Percentiles rank a stretch among this genome's conserved stretches.
phyloP scores from a whole-genome alignment of 1,140 invertebrate genomes.

The Caenorhabditis inopinata region DNA sequence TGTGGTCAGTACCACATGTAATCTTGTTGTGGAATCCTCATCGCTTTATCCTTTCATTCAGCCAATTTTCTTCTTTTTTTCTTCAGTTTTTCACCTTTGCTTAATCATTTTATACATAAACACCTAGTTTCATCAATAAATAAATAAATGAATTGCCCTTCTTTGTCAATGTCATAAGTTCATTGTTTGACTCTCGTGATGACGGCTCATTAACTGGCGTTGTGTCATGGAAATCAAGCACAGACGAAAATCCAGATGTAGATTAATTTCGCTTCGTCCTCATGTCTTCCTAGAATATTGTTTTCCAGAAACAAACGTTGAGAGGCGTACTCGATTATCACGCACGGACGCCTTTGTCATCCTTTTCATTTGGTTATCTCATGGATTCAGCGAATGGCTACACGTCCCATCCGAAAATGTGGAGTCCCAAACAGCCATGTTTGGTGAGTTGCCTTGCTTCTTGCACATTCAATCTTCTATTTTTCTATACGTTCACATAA shows the following conservation, averaged over 20 bases:
- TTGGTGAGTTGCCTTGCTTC: background rate
- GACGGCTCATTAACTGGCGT: background rate
- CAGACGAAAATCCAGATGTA: background rate
- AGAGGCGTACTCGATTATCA: background rate
- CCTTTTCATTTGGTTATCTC: background rate
- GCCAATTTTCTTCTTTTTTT: too few species aligned
- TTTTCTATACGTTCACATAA: background rate
- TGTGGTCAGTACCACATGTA: too few species aligned
- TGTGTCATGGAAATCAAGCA: constrained; percentile 9
- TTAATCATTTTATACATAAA: too few species aligned
- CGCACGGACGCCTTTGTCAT: background rate
- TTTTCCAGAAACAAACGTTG: background rate
- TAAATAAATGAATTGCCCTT: too few species aligned
- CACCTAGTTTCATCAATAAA: too few species aligned
- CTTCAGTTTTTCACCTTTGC: too few species aligned
- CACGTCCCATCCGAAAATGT: background rate
- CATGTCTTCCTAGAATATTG: background rate
- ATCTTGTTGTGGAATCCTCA: too few species aligned
- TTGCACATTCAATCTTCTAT: background rate
- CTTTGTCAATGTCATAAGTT: background rate
- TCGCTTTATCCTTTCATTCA: too few species aligned
- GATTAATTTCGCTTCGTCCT: background rate
- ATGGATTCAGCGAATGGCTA: background rate
- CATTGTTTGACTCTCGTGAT: background rate
- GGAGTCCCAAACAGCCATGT: constrained; percentile 17